phyloP scores from a whole-genome alignment of 1,140 invertebrate species.

The Paralvinella palmiformis region DNA sequence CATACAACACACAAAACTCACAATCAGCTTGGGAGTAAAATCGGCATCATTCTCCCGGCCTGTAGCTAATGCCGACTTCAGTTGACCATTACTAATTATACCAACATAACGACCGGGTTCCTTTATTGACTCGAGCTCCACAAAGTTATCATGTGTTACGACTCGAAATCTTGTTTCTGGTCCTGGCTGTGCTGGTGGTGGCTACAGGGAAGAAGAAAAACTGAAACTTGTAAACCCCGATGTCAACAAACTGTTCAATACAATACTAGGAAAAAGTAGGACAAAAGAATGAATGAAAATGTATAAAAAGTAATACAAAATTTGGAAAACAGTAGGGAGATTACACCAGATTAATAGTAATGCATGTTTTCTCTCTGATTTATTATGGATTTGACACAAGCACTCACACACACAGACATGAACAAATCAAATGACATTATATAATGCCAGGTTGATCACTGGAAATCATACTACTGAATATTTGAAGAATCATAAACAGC shows the following conservation, averaged over 20 bases:
- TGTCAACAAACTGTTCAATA: not conserved
- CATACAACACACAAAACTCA: too few species aligned
- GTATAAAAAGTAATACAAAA: not conserved
- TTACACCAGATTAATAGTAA: too few species aligned
- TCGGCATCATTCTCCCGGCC: conserved; percentile 31
- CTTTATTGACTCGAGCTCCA: conserved; percentile 34
- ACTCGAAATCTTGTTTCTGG: conserved; percentile 40
- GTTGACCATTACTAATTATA: conserved; percentile 29
- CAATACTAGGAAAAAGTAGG: not conserved
- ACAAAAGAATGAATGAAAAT: not conserved
- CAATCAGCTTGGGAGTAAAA: conserved; percentile 38
- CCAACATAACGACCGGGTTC: conserved; percentile 31
- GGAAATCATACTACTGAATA: too few species aligned
- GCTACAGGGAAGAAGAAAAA: not conserved
- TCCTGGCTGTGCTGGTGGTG: conserved; percentile 20
- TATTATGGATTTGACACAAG: too few species aligned
- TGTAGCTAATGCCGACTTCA: conserved; percentile 37
- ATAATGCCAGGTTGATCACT: too few species aligned
- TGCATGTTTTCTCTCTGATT: too few species aligned
- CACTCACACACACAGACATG: too few species aligned
- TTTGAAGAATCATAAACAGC: too few species aligned
- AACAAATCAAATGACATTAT: too few species aligned
- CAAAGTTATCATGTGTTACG: conserved; percentile 26
- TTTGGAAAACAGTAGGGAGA: too few species aligned
- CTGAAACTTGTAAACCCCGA: not conserved